Base-by-base conservation (phyloP, 2,797 vertebrate genomes). In the Peromyscus aztecus region DNA sequence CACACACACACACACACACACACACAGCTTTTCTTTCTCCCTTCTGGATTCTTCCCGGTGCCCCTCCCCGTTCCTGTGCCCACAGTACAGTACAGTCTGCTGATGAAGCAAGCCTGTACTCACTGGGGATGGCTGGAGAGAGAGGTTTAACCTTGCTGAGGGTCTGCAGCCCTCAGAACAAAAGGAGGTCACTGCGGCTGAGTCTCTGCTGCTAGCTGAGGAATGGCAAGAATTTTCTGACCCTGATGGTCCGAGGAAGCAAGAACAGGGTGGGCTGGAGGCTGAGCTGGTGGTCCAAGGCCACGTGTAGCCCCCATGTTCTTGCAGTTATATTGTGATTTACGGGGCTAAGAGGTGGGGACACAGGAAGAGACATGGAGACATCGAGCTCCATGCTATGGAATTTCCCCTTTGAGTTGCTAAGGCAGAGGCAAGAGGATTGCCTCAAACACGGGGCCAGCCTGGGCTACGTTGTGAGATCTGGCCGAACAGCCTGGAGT, bases 141-240 rank as follows among this genome's bases (percentile, higher is more conserved):
- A 91, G 49, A 52, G 49, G 49, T 95, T 94, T 94, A 91, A 88
- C 95, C 95, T 96, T 89, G 94, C 92, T n/a, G 49, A 96, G 93
- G 89, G 96, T 95, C 97, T 90, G 84, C 94, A 90, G 95, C 57
- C 84, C 94, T 67, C 78, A 77, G 96, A 98, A 98, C 98, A 98
- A 98, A 98, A 97, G 95, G 96, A 98, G 96, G 97, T 98, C 97
- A 96, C 93, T 59, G 90, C 67, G 92, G 95, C 98, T 85, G 75
- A 94, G 95, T 96, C 95, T 98, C 95, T 55, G 89, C 91, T 90
- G 89, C 46, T 43, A 83, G 90, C 97, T 97, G 91, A 97, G 98
- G 98, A 98, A 98, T 98, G 98, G 98, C 95, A 98, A 90, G 98
- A 98, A 98, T 98, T 96, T 97, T 97, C 95, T 71, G 88, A 91